Conservation (phyloP, 2,797 vertebrate species). For the Girardinus metallicus region DNA sequence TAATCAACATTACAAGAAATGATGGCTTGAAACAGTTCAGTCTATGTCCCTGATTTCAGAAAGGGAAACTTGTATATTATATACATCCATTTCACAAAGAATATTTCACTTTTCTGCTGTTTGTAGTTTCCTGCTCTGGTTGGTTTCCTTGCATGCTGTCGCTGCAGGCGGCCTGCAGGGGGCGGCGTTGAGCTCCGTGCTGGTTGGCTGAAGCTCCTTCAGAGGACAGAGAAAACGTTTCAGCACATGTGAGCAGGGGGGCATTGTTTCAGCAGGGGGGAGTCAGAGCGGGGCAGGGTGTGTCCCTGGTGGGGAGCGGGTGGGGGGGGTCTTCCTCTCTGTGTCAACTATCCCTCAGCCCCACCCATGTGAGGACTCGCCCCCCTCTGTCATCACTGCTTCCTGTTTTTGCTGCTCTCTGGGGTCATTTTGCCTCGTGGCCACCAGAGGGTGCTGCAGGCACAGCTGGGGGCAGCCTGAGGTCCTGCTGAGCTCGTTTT, state of each 20-base stretch:
- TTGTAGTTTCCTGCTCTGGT: neutral
- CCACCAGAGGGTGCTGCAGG: conserved; percentile 58
- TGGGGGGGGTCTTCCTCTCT: conserved; percentile 59
- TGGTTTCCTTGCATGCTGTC: conserved; percentile 1
- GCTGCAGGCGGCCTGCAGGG: conserved; percentile 33
- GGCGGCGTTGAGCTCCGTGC: conserved; percentile 41
- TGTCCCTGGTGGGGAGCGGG: conserved; percentile 23
- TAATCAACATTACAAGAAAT: neutral
- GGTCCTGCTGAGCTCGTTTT: neutral
- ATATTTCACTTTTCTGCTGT: no score
- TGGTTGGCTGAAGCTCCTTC: conserved; percentile 45
- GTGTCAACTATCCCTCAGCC: conserved; percentile 63
- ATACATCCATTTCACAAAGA: no score
- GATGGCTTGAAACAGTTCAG: neutral
- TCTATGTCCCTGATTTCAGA: neutral
- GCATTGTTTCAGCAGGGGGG: conserved; percentile 76
- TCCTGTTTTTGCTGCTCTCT: neutral
- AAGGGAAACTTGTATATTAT: no score
- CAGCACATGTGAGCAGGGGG: conserved; percentile 74
- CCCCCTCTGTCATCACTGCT: conserved; percentile 33
- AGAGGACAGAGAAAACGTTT: conserved; percentile 63
- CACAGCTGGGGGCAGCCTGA: neutral
- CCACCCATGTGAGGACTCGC: conserved; percentile 54
- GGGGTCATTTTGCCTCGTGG: conserved; percentile 13
- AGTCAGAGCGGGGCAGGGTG: conserved; percentile 63